Evolutionary conservation across 2,888 invertebrate species (phyloP).

Genomic region (Polia nebulosa): DNA sequence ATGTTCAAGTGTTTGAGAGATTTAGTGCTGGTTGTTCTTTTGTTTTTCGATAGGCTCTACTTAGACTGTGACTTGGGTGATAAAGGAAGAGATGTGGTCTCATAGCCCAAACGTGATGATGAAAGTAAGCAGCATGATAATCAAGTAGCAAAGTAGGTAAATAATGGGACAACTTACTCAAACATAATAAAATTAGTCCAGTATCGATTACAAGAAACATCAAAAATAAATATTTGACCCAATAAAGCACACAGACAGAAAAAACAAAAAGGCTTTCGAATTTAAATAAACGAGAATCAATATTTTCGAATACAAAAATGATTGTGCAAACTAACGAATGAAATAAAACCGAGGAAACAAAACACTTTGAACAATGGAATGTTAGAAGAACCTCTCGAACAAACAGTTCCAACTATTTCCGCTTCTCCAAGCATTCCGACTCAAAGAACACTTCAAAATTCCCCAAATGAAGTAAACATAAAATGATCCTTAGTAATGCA

Average conservation of each 20-base stretch:
- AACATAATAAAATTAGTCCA: constrained; percentile 2
- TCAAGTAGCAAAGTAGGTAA: neutral
- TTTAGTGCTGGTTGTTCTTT: constrained; percentile 46
- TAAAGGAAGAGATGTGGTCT: neutral
- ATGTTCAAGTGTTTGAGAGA: constrained; percentile 66
- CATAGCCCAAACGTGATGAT: neutral
- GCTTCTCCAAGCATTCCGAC: constrained; percentile 38
- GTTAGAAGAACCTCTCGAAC: constrained; percentile 41
- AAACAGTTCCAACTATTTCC: constrained; percentile 53
- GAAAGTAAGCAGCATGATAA: neutral
- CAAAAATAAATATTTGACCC: neutral
- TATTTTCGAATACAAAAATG: constrained; percentile 28
- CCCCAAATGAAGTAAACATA: constrained; percentile 70
- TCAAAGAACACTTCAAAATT: constrained; percentile 43
- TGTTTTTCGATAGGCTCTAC: constrained; percentile 38
- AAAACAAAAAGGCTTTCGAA: constrained; percentile 10
- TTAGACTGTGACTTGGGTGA: neutral
- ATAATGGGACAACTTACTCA: neutral
- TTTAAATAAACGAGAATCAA: constrained; percentile 25
- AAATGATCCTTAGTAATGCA: constrained; percentile 75
- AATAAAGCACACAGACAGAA: constrained; percentile 26
- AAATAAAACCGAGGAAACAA: constrained; percentile 44
- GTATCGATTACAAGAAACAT: neutral
- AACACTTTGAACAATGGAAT: constrained; percentile 55
- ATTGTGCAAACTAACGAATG: constrained; percentile 21